Conservation (phyloP, 92 coral and sea anemone genomes). For the Actinernus sp. region DNA sequence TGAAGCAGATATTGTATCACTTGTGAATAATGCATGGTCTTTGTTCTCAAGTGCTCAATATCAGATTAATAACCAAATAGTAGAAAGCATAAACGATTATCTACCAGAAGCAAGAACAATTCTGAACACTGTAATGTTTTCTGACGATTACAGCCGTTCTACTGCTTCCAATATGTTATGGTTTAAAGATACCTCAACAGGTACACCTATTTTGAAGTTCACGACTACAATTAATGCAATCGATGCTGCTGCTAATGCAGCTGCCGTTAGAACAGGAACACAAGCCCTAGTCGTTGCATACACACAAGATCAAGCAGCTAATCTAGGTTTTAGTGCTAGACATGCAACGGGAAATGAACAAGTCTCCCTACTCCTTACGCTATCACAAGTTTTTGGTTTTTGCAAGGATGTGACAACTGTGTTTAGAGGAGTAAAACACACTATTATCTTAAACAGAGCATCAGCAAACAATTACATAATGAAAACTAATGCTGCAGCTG, state of each 20-base stretch:
- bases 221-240: too few relatives aligned
- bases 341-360: conserved; percentile 6
- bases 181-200: conserved; percentile 2
- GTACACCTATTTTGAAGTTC: not conserved
- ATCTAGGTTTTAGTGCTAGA: conserved; percentile 3
- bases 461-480: not conserved
- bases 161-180: conserved; percentile 1
- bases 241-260: not conserved
- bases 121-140: not conserved
- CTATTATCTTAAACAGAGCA: not conserved
- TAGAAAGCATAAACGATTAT: conserved; percentile 7
- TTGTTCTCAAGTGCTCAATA: conserved; percentile 3
- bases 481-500: conserved; percentile 1
- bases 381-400: conserved; percentile 1
- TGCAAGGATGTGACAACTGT: conserved; percentile 11
- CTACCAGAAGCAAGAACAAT: not conserved
- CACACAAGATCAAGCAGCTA: conserved; percentile 1
- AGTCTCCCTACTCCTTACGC: not conserved
- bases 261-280: not conserved
- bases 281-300: not conserved
- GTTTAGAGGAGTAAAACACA: conserved; percentile 9
- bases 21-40: conserved; percentile 3
- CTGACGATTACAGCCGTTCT: conserved; percentile 1
- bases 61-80: conserved; percentile 3
- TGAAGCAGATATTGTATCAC: not conserved